These are phyloP conservation scores for Fregata magnificens DNA, from an alignment of 2,113 vertebrate species.

Conservation along the genomic window DNA sequence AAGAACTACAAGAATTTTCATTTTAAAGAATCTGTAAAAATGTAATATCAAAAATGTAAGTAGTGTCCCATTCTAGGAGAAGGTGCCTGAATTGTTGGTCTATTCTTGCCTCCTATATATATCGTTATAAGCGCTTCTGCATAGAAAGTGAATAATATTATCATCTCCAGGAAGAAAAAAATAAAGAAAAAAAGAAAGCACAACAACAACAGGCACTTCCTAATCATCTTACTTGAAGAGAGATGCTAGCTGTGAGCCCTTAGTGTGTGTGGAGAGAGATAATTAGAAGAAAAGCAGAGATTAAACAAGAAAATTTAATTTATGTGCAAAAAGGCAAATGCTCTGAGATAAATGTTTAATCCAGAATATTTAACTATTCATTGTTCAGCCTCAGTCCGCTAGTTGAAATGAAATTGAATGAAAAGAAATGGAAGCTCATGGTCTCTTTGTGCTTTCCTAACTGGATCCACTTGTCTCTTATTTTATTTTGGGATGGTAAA, in stretches of 20 bases:
- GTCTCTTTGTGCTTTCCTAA: background rate
- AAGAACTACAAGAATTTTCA: background rate
- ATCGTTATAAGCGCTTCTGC: background rate
- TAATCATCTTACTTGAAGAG: constrained; percentile 49
- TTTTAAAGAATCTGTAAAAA: background rate
- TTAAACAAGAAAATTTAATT: constrained; percentile 65
- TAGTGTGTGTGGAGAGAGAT: constrained; percentile 46
- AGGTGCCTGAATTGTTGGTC: background rate
- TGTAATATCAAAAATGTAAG: background rate
- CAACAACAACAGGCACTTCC: background rate
- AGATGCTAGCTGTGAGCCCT: constrained; percentile 39
- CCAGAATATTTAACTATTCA: constrained; percentile 33
- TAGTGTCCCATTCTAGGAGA: background rate
- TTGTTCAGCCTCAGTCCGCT: background rate
- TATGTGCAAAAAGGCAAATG: constrained; percentile 41
- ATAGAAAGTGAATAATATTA: background rate
- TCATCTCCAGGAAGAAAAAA: background rate
- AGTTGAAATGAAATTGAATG: background rate
- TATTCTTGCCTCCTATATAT: background rate
- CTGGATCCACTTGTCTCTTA: background rate
- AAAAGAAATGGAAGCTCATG: background rate
- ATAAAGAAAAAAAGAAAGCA: background rate
- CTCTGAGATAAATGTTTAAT: constrained; percentile 20
- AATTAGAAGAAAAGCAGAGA: constrained; percentile 61
- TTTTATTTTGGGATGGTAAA: background rate